phyloP scores from a whole-genome alignment of 2,888 invertebrate genomes.

The Synergus japonicus region DNA sequence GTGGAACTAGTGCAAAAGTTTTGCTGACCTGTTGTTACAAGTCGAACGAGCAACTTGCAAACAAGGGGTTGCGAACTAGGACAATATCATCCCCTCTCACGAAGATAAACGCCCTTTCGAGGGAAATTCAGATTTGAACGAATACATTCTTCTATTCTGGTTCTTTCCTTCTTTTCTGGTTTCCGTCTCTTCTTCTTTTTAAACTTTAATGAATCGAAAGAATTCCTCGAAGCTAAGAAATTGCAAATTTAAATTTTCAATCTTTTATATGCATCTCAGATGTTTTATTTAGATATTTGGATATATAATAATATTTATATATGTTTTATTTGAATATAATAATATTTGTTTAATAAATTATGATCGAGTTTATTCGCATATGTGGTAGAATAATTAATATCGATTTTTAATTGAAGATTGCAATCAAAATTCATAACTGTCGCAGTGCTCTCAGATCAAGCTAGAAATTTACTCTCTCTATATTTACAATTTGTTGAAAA shows the following conservation, averaged over 20 bases:
- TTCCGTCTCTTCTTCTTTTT: not conserved
- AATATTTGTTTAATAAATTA: too few species aligned
- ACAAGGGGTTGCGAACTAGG: not conserved
- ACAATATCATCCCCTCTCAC: not conserved
- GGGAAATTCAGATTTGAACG: conserved; percentile 6
- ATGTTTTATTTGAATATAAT: too few species aligned
- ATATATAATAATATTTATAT: too few species aligned
- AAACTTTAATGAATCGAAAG: conserved; percentile 5
- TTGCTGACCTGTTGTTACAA: conserved; percentile 17
- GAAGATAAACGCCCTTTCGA: conserved; percentile 12
- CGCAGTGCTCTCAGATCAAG: too few species aligned
- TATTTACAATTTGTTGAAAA: too few species aligned
- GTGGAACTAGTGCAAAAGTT: conserved; percentile 7
- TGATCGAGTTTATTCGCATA: too few species aligned
- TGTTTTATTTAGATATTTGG: not conserved
- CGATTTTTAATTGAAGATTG: too few species aligned
- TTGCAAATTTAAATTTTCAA: conserved; percentile 6
- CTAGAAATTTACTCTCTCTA: too few species aligned
- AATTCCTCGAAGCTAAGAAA: not conserved
- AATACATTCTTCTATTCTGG: conserved; percentile 21
- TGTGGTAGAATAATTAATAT: too few species aligned
- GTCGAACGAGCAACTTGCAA: conserved; percentile 1
- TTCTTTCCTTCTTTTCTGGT: not conserved
- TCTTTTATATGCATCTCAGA: not conserved
- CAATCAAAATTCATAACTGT: too few species aligned